These are phyloP conservation scores for Pteropus alecto DNA, from an alignment of 2,113 vertebrate species.

Conservation along the genomic window DNA sequence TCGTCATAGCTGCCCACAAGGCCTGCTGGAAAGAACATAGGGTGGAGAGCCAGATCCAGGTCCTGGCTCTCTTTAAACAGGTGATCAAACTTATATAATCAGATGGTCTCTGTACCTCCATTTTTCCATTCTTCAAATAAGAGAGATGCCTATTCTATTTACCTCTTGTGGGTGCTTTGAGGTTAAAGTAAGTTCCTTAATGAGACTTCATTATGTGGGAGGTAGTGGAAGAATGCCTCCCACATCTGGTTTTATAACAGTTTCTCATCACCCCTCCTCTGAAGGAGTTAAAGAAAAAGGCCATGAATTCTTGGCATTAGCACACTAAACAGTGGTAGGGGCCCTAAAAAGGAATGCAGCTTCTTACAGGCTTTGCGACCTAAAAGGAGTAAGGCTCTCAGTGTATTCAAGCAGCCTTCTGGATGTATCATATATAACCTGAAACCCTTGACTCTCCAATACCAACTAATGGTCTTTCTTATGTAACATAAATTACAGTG, in stretches of 20 bases:
- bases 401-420: constrained; percentile 18
- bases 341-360: neutral
- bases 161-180: neutral
- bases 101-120: neutral
- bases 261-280: neutral
- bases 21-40: neutral
- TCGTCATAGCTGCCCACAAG: constrained; percentile 4
- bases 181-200: neutral
- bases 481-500: constrained; percentile 42
- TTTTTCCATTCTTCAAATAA: neutral
- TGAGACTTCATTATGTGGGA: neutral
- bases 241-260: neutral
- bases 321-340: neutral
- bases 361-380: constrained; percentile 6
- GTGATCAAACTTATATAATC: neutral
- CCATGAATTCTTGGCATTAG: constrained; percentile 15
- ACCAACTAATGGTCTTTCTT: constrained; percentile 47
- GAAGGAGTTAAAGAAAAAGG: neutral
- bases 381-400: neutral
- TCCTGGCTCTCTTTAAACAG: neutral
- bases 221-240: neutral
- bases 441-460: constrained; percentile 21
- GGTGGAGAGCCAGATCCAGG: neutral
- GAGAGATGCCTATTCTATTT: neutral
- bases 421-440: neutral